Base-by-base conservation (phyloP, 1,140 invertebrate species). In the Trissolcus basalis region DNA sequence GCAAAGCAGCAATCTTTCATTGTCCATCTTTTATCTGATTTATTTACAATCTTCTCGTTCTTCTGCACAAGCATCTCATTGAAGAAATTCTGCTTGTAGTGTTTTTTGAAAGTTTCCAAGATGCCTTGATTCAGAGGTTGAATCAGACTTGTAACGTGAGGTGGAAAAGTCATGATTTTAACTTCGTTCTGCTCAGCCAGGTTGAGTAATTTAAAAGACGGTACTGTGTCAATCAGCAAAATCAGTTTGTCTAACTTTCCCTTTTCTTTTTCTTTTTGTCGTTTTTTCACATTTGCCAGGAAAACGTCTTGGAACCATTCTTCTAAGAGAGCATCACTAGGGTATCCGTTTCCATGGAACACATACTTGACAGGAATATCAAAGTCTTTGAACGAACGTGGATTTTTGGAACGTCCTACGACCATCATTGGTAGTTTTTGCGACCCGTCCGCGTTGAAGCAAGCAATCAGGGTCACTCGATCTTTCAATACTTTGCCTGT, bases 1-100 rank as follows among this genome's bases (percentile, higher is more conserved):
- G 63, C 55, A 63, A 75, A 68, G n/a, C 72, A 75, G 15, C 72
- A 75, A 48, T 75, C 72, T 12, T 75, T 75, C 72, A 76, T 76
- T 7, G 73, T 76, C 73, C 73, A 76, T 15, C 65, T 59, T 47
- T 59, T 64, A n/a, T 76, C 65, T 9, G 61, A 60, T 3, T 64
- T 69, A 45, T 59, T 69, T 41, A 69, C 60, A 36, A 76, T 60
- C 45, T 76, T 70, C 10, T 70, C 60, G 14, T 70, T 60, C 13
- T 69, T 65, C n/a, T 64, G 0, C 7, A 70, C 19, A 15, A 76
- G 44, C 73, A 76, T 76, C 35, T 76, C 73, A 43, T 70, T 76
- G 36, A 76, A 69, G 45, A 76, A 65, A 10, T 9, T 65, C 11
- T 75, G 58, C 19, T 75, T 75, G 16, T 75, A 75, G 43, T 68